Evolutionary conservation across 2,113 vertebrate genomes (phyloP), one percentile per base, ranked within the genome.

Genomic region (Ailurus styani): DNA sequence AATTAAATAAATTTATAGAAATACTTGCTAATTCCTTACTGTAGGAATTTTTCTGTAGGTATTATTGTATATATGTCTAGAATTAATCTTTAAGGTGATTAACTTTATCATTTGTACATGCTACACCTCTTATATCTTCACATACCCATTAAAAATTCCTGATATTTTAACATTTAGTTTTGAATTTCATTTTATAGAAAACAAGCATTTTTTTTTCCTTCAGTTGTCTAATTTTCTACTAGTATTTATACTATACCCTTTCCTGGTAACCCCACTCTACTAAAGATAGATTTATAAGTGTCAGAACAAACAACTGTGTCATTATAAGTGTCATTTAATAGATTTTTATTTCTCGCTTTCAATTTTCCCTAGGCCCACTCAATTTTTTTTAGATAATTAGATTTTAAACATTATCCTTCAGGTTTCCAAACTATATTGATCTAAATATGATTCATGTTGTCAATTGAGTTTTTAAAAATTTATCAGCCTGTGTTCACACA

Each of bases 1-100:
- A 98, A 98, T 91, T 97, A 98, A 98, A 97, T 94, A 97, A 98
- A 97, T 95, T 96, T 98, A 89, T 96, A 98, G 88, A 98, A 98
- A 94, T 96, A 75, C 72, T 95, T 98, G 88, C 62, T 98, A 98
- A 98, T 97, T 97, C 96, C 79, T 98, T 98, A 87, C 54, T 95
- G 96, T 98, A 98, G 83, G 93, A 85, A 64, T 79, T 98, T 98
- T 96, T 98, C 94, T 96, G 83, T 90, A 87, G 78, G 15, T 62
- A 79, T 40, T 81, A 97, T 92, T 98, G 60, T 88, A 70, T 98
- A 91, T 97, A 96, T 96, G 0, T 97, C 66, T 98, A 88, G 54
- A 92, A 27, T 3, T 92, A 84, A 37, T 91, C 93, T 98, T 98
- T 91, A 97, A 97, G 87, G 82, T 81, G 21, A 15, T 68, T 96